Base-by-base conservation (phyloP, 2,113 vertebrate species). In the Oncorhynchus mykiss region DNA sequence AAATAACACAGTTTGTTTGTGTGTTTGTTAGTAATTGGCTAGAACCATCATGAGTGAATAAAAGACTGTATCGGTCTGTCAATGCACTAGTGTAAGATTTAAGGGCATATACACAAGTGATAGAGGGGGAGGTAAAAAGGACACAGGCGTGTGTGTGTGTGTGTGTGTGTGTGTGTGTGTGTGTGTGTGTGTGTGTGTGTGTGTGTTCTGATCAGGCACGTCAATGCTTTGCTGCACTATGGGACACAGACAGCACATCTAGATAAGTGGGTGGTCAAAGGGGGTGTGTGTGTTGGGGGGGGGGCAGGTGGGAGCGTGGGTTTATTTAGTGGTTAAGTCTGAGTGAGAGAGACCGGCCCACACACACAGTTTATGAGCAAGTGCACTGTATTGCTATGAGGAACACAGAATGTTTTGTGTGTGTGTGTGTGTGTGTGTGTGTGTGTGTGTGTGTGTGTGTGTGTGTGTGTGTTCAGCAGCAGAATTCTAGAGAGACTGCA, bases 141-240 rank as follows among this genome's bases (percentile, higher is more conserved):
- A 85, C 83, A 85, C 84, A 64, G 25, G 73, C 76, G 48, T 51
- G 69, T 24, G 68, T 57, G 24, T 71, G 51, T 39, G n/a, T n/a
- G 54, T 72, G 71, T 72, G 24, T 72, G 54, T 72, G 71, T 72
- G 24, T 72, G 54, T 72, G 71, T 72, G 24, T 72, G 69, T 24
- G 68, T 57, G 48, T 51, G 69, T 24, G 68, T 57, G 48, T 51
- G 69, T 24, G 68, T 57, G 48, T 51, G 69, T 24, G 68, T 57
- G 54, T 72, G 71, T 72, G 24, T 72, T 62, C 82, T 88, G 84
- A 91, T 94, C 92, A 96, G 95, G 95, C 95, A 96, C 94, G 77
- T 94, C 83, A 92, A 89, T 88, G 84, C 87, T 88, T 85, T 85
- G 89, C 83, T 85, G 85, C 90, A 92, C 86, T 83, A 87, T 77